A percentile compares a stretch with the other conserved stretches of the same genome.
Conservation (phyloP, 2,113 vertebrate genomes). For the Noctilio leporinus region DNA sequence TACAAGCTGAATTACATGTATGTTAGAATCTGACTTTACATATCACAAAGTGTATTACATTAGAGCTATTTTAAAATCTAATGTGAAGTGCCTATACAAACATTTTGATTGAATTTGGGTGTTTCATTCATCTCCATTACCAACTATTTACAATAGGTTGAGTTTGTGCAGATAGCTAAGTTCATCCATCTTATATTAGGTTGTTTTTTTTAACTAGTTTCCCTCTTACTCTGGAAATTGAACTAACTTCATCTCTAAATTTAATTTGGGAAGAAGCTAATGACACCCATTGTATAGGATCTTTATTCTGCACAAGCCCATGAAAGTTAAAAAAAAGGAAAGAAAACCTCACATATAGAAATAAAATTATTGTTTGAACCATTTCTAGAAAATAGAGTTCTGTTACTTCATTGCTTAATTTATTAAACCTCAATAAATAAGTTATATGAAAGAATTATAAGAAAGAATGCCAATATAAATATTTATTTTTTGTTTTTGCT, state of each 20-base stretch:
- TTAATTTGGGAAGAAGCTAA: neutral
- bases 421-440: neutral
- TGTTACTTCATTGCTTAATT: neutral
- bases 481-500: neutral
- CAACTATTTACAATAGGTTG: neutral
- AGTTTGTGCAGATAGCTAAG: neutral
- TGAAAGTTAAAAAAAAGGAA: neutral
- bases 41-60: neutral
- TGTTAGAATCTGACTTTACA: neutral
- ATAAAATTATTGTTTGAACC: neutral
- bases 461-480: neutral
- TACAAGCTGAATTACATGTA: neutral
- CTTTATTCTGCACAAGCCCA: neutral
- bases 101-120: neutral
- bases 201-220: neutral
- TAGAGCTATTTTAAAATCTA: neutral
- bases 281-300: neutral
- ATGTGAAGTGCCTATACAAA: neutral
- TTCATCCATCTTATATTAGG: neutral
- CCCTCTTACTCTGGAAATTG: neutral
- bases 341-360: neutral
- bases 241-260: neutral
- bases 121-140: neutral
- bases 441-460: neutral
- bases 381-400: neutral